Percentiles rank a stretch among this genome's conserved stretches.
phyloP scores from a whole-genome alignment of 2,113 vertebrate genomes.

The Onychorhynchus coronatus region DNA sequence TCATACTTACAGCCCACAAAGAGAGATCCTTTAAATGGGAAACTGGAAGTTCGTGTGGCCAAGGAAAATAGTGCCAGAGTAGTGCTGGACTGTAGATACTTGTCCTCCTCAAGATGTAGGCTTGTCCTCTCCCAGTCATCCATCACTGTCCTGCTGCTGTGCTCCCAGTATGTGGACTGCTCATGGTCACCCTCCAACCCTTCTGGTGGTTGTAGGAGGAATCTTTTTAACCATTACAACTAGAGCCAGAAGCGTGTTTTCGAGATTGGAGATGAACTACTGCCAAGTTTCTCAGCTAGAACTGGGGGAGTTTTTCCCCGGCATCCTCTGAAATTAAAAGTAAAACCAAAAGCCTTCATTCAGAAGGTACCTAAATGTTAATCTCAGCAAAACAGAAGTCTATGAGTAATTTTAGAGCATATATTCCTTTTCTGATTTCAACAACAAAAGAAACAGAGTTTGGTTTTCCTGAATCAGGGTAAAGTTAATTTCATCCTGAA shows the following conservation, averaged over 20 bases:
- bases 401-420: background rate
- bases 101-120: background rate
- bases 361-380: background rate
- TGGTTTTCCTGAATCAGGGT: background rate
- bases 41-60: background rate
- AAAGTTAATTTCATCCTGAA: background rate
- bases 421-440: background rate
- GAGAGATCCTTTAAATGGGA: background rate
- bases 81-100: background rate
- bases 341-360: background rate
- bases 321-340: background rate
- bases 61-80: background rate
- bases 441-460: background rate
- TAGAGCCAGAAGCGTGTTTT: background rate
- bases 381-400: background rate
- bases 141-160: background rate
- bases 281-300: background rate
- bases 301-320: background rate
- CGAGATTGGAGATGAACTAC: background rate
- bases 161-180: background rate
- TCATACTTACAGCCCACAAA: background rate
- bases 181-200: background rate
- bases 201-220: background rate
- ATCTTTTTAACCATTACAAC: background rate
- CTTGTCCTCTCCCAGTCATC: background rate